Evolutionary conservation across 2,113 vertebrate species (phyloP), one percentile per base, ranked within the genome.

Genomic region (Podiceps cristatus): DNA sequence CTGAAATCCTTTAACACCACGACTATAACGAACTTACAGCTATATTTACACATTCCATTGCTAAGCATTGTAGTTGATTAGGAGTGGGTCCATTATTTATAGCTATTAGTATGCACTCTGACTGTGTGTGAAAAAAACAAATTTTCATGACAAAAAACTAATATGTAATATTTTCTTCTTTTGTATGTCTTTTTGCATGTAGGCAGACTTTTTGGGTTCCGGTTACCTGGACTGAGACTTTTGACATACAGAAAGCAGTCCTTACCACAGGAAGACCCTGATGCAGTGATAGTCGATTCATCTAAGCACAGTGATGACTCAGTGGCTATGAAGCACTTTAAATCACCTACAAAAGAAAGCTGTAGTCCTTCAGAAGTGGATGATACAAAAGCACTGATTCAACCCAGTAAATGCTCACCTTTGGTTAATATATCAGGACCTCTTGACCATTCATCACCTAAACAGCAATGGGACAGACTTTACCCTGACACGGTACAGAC

Each of bases 261-360:
- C 50, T 98, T 99, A 88, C 99, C 99, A 1, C 99, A 99, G 97
- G 99, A 99, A 95, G 99, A 99, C 73, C 99, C 99, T 0, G 99
- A 99, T 62, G 98, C 98, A n/a, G 99, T 99, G 58, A 98, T 99
- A 89, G 98, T 99, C 3, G 99, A 99, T 89, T 99, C 99, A 1
- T 99, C 99, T 16, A 99, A 99, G 97, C 99, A 98, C 94, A 99
- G 99, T 0, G 98, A 99, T 53, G 99, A 99, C 94, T 99, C 99
- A 3, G 98, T 99, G 96, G 99, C 99, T 42, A 98, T 99, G 98
- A 99, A 99, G 98, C 99, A 98, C 97, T 99, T 99, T 96, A 99
- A 99, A 90, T 99, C 99, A 50, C 99, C 99, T 50, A 99, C 98
- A 16, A 99, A 99, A 97, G 99, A 99, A 96, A 99, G 99, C 75